Evolutionary conservation across 2,113 vertebrate species (phyloP).

Genomic region (Opisthocomus hoazin): DNA sequence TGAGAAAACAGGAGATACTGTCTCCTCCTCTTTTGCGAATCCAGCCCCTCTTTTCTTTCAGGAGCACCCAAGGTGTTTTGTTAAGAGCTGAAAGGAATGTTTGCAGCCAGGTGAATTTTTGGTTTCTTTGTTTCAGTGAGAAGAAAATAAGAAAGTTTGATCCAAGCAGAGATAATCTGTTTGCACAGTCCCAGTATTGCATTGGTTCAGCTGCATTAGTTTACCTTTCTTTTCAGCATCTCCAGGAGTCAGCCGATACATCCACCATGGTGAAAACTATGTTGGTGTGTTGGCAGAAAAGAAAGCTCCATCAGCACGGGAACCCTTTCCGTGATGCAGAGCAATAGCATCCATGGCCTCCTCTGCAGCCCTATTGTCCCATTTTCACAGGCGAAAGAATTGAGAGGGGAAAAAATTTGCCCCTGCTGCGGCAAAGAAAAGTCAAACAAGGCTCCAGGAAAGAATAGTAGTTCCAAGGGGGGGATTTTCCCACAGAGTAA

Average conservation of each 20-base stretch:
- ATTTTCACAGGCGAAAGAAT: neutral
- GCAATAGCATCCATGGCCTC: conserved; percentile 41
- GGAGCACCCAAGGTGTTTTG: neutral
- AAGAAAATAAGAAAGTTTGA: neutral
- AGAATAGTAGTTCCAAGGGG: conserved; percentile 35
- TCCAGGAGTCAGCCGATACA: neutral
- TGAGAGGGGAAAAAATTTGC: neutral
- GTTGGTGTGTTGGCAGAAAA: neutral
- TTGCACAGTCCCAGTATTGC: neutral
- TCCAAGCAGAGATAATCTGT: neutral
- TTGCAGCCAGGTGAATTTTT: neutral
- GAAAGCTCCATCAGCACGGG: neutral
- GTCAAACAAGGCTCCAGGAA: conserved; percentile 45
- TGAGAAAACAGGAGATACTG: neutral
- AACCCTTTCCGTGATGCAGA: conserved; percentile 5
- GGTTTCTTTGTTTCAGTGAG: neutral
- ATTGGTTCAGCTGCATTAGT: neutral
- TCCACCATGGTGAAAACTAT: neutral
- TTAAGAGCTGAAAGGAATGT: neutral
- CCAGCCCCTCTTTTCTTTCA: neutral
- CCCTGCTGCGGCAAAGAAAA: conserved; percentile 61
- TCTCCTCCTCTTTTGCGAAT: neutral
- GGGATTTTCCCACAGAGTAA: conserved; percentile 67
- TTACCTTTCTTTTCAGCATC: neutral
- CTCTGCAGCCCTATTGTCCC: neutral